These are phyloP conservation scores for Ptilonorhynchus violaceus DNA, from an alignment of 2,113 vertebrate genomes.

Conservation along the genomic window DNA sequence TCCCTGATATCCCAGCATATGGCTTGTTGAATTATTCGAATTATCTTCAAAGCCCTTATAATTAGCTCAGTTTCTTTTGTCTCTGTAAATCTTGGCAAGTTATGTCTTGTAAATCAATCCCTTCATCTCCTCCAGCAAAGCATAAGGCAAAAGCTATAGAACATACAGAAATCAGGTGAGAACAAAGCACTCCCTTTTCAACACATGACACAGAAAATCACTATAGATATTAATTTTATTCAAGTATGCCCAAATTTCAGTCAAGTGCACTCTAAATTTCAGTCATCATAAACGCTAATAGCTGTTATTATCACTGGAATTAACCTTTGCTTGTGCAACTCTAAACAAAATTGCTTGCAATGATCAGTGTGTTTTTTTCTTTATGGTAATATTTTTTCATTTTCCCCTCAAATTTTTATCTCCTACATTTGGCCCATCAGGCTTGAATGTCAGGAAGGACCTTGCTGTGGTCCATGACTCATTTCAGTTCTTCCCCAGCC, in stretches of 20 bases:
- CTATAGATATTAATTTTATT: not conserved
- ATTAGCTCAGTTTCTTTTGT: not conserved
- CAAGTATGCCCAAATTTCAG: not conserved
- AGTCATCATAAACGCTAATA: not conserved
- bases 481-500: slow-evolving; percentile 37
- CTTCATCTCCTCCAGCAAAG: not conserved
- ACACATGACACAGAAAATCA: not conserved
- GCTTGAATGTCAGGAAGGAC: slow-evolving; percentile 45
- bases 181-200: slow-evolving; percentile 7
- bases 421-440: slow-evolving; percentile 45
- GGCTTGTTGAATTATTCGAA: not conserved
- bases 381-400: slow-evolving; percentile 47
- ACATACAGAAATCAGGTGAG: not conserved
- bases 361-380: slow-evolving; percentile 17
- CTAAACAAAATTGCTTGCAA: not conserved
- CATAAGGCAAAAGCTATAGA: not conserved
- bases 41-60: not conserved
- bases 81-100: not conserved
- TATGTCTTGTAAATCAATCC: not conserved
- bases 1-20: not conserved
- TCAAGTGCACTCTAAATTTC: not conserved
- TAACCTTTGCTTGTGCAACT: not conserved
- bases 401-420: slow-evolving; percentile 45
- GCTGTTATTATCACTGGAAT: not conserved
- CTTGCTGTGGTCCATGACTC: slow-evolving; percentile 72